phyloP scores from a whole-genome alignment of 2,888 invertebrate species.

The Hartigia nigra region DNA sequence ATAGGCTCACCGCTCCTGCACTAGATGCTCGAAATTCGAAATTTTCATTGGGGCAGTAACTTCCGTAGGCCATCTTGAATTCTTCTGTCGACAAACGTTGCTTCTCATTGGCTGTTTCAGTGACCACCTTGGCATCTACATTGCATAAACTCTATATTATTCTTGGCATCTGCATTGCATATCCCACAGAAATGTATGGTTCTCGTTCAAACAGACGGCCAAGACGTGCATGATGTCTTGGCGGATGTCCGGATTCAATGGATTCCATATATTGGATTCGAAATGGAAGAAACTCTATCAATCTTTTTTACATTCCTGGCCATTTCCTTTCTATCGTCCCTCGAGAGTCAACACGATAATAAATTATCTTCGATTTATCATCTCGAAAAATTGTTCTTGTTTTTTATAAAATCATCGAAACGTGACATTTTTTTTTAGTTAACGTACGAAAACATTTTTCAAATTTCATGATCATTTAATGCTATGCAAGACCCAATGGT shows the following conservation, averaged over 20 bases:
- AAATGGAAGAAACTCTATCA: not conserved
- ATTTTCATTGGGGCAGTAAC: not conserved
- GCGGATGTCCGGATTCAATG: not conserved
- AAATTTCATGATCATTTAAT: not conserved
- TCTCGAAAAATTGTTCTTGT: not conserved
- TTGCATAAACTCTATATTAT: constrained; percentile 6
- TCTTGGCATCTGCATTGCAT: constrained; percentile 6
- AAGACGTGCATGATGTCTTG: constrained; percentile 3
- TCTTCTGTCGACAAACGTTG: not conserved
- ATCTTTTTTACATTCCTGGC: not conserved
- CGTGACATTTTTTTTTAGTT: not conserved
- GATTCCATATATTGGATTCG: not conserved
- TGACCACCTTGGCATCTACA: constrained; percentile 6
- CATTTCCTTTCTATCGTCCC: not conserved
- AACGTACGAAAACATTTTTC: not conserved
- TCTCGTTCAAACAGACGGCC: not conserved
- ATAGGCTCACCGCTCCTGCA: not conserved
- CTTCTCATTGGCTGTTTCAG: not conserved
- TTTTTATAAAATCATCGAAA: not conserved
- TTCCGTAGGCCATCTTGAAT: not conserved
- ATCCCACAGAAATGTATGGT: constrained; percentile 3
- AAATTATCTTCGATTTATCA: not conserved
- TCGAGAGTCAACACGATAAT: not conserved
- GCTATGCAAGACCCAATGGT: not conserved
- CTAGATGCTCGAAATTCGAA: not conserved